Percentiles rank a stretch among this genome's conserved stretches.
These are phyloP conservation scores for Xanthia icteritia DNA, from an alignment of 2,888 invertebrate species.

Conservation along the genomic window DNA sequence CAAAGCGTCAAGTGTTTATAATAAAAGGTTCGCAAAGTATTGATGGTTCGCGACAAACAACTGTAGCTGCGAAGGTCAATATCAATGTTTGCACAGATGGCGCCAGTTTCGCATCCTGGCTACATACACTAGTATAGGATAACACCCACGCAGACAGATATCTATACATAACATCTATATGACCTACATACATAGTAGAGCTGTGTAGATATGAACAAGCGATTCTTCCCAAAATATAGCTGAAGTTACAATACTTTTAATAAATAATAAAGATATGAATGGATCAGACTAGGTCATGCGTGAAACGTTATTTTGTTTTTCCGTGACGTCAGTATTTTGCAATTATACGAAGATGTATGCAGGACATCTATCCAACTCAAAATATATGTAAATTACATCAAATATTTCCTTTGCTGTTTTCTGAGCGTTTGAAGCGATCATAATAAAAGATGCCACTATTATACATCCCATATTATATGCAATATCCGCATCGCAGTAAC, in stretches of 20 bases:
- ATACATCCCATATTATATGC: constrained; percentile 8
- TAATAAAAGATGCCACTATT: constrained; percentile 14
- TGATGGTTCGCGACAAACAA: constrained; percentile 59
- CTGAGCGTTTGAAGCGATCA: background rate
- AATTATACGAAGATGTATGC: constrained; percentile 35
- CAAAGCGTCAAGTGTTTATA: constrained; percentile 62
- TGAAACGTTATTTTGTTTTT: constrained; percentile 24
- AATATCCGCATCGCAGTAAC: constrained; percentile 32
- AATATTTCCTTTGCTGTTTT: background rate
- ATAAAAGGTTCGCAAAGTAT: constrained; percentile 57
- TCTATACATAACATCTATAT: constrained; percentile 14
- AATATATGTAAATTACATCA: constrained; percentile 15
- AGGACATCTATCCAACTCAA: constrained; percentile 30
- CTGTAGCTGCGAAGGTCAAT: constrained; percentile 73
- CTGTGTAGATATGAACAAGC: constrained; percentile 2
- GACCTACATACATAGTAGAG: constrained; percentile 22
- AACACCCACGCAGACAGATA: constrained; percentile 38
- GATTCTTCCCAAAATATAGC: constrained; percentile 18
- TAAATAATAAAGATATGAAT: constrained; percentile 19
- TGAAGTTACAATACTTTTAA: constrained; percentile 16
- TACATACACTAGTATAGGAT: constrained; percentile 47
- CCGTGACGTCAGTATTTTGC: constrained; percentile 36
- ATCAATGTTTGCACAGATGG: constrained; percentile 76
- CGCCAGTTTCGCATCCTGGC: constrained; percentile 58
- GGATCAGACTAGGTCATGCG: constrained; percentile 49